Base-by-base conservation (phyloP, 2,797 vertebrate genomes). In the Cottoperca gobio region DNA sequence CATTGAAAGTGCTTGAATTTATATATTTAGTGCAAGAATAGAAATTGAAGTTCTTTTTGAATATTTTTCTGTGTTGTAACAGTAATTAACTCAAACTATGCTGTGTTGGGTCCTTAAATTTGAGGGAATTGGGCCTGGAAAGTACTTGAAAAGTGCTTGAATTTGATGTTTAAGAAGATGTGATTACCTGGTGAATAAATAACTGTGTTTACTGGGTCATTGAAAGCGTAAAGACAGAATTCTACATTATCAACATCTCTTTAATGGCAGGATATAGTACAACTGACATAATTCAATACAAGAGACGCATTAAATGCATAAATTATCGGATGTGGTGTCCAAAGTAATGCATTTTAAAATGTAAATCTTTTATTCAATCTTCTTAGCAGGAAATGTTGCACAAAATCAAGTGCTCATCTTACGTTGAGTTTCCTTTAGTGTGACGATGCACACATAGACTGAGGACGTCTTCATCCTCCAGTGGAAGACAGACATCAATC, bases 401-500 rank as follows among this genome's bases (percentile, higher is more conserved):
- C 12, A 58, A 53, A 73, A 45, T 6, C 6, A 21, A 26, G 16
- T 26, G 33, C 43, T 73, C 52, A 68, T 19, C 1, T 53, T 28
- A 0, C 42, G 14, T 37, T 33, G n/a, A 23, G 19, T 62, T 28
- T 64, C 55, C 53, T 14, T 48, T 17, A 2, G 26, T 59, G 31
- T 45, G 59, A 70, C 43, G 40, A 67, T 59, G 75, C 64, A 53
- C 65, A 40, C 66, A 57, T 37, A 70, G 69, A n/a, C n/a, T n/a
- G n/a, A 61, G 45, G 24, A 71, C 60, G 28, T 65, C 54, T 83
- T 77, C 49, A 76, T 75, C 35, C 28, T 26, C 48, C 52, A 72
- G n/a, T 53, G 82, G 71, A 79, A 84, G 74, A 79, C 73, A 62
- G 55, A 70, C 61, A 72, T 86, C 63, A 24, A 24, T 48, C 73